Base-by-base conservation (phyloP, 92 coral and sea anemone species). In the Phenganax marumi region DNA sequence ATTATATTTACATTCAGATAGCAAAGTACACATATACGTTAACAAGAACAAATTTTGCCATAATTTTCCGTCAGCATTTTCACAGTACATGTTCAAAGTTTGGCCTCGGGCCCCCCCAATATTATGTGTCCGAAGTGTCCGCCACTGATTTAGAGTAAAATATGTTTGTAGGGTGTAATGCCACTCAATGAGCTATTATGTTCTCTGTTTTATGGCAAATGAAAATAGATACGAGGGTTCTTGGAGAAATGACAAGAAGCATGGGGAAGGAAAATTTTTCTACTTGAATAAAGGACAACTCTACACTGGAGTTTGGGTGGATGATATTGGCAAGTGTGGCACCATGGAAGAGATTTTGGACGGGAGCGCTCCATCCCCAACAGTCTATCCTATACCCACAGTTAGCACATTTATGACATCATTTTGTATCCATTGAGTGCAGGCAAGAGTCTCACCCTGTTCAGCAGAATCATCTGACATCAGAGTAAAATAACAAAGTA, bases 281-380 rank as follows among this genome's bases (percentile, higher is more conserved):
- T 92, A 92, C 66, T 89, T 95, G 26, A 97, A 95, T 83, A 87
- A 91, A 52, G 98, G 98, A 68, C 98, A 95, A 80, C 85, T 91
- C 63, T 95, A 92, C 87, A 89, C 91, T 57, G 98, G 98, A 8
- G 97, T 95, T 17, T 95, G 98, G 98, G 90, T 86, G 21, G 93
- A 90, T 8, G 96, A 95, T 86, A 91, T 95, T 62, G 93, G 97
- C 19, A 95, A 95, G 85, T 93, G 98, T 87, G 98, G 98, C 60
- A 92, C 96, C n/a, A 81, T 95, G 93, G 98, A 95, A 80, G n/a
- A n/a, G 98, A 95, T 82, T 95, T 95, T 91, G 98, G 98, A 52
- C 90, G 98, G 13, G 91, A 95, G 89, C 11, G 98, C 97, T 10
- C 98, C 98, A 33, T 84, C 84, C 48, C 98, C 97, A 19, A 92